Conservation (phyloP, 2,797 vertebrate species). For the Nannoperca obscura region DNA sequence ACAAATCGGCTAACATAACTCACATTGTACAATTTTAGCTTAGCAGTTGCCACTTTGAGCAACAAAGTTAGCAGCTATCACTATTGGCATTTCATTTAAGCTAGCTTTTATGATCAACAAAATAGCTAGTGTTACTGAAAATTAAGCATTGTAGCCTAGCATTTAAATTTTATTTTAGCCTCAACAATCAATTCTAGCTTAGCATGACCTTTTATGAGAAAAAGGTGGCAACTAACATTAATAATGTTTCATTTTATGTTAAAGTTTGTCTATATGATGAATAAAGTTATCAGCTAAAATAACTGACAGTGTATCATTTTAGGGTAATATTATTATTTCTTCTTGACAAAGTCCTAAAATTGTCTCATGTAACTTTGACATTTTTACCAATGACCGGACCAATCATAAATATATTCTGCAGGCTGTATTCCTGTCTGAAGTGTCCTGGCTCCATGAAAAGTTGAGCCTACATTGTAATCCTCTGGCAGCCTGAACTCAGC, state of each 20-base stretch:
- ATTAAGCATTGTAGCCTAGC: background rate
- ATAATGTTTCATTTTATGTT: too few species aligned
- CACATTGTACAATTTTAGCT: background rate
- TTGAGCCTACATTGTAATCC: slow-evolving; percentile 39
- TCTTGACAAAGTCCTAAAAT: background rate
- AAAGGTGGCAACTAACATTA: background rate
- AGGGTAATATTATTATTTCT: background rate
- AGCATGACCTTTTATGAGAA: background rate
- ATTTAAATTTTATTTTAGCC: too few species aligned
- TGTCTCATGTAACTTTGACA: background rate
- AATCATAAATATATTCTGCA: slow-evolving; percentile 16
- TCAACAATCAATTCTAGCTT: background rate
- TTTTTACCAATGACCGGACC: background rate
- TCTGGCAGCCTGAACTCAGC: slow-evolving; percentile 33
- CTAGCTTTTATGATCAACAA: background rate
- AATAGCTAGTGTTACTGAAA: background rate
- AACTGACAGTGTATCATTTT: background rate
- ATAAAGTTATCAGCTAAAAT: too few species aligned
- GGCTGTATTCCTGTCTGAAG: slow-evolving; percentile 35
- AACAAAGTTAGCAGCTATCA: background rate
- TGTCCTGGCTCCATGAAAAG: slow-evolving; percentile 27
- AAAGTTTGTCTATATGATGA: too few species aligned
- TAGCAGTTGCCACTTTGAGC: background rate
- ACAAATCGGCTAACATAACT: background rate
- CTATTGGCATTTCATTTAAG: too few species aligned